A percentile compares a stretch with the other conserved stretches of the same genome.
phyloP scores from a whole-genome alignment of 2,113 vertebrate species.

The Bufo gargarizans region DNA sequence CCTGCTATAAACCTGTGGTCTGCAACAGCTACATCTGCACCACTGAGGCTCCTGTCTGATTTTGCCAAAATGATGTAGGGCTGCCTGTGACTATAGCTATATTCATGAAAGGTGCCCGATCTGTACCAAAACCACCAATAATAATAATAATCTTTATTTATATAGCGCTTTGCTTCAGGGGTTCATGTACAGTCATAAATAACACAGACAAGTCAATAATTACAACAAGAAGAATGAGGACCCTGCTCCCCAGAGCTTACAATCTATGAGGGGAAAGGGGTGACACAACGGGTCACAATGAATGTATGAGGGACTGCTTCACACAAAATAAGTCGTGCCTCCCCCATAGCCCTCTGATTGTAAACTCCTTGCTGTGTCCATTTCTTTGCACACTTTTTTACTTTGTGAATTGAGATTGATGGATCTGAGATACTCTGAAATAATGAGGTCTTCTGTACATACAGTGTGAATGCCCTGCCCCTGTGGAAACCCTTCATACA shows the following conservation, averaged over 20 bases:
- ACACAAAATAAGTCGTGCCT: not conserved
- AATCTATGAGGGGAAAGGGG: too few relatives aligned
- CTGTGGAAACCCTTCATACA: not conserved
- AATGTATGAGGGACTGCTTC: not conserved
- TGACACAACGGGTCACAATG: not conserved
- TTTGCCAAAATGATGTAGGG: not conserved
- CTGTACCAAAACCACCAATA: not conserved
- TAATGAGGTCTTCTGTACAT: not conserved
- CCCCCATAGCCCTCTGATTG: not conserved
- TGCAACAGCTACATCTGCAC: not conserved
- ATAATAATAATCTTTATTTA: too few relatives aligned
- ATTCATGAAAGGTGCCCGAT: not conserved
- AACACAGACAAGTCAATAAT: too few relatives aligned
- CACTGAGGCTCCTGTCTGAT: not conserved
- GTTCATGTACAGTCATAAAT: too few relatives aligned
- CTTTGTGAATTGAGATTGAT: not conserved
- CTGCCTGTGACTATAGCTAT: not conserved
- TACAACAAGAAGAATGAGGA: too few relatives aligned
- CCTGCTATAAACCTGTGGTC: too few relatives aligned
- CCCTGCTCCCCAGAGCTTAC: too few relatives aligned
- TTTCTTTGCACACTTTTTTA: not conserved
- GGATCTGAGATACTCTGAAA: not conserved
- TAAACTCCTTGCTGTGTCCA: too few relatives aligned
- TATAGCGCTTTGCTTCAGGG: too few relatives aligned
- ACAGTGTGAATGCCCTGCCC: conserved; percentile 10